phyloP scores from a whole-genome alignment of 1,140 invertebrate genomes.

The Macrocentrus cingulum region DNA sequence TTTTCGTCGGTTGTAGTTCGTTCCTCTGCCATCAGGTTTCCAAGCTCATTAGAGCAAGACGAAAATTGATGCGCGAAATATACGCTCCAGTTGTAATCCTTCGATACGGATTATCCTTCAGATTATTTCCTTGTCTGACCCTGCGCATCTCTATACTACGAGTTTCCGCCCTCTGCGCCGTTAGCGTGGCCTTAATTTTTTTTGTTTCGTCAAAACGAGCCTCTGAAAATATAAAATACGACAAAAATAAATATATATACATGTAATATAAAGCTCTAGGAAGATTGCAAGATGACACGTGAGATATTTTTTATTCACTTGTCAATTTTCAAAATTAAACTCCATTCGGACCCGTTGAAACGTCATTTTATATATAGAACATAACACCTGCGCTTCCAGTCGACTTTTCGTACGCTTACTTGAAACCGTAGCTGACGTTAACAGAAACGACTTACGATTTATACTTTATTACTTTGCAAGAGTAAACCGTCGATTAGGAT shows the following conservation, averaged over 20 bases:
- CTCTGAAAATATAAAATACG: background rate
- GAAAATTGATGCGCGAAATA: conserved; percentile 8
- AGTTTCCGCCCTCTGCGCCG: background rate
- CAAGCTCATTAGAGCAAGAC: background rate
- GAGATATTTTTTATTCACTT: too few relatives aligned
- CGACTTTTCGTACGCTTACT: background rate
- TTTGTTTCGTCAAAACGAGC: background rate
- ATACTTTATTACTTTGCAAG: conserved; percentile 16
- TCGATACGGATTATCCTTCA: conserved; percentile 22
- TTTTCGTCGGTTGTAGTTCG: conserved; percentile 16
- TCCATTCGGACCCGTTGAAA: too few relatives aligned
- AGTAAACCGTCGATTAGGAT: conserved; percentile 41
- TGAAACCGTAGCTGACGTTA: background rate
- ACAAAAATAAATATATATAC: too few relatives aligned
- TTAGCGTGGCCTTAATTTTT: conserved; percentile 15
- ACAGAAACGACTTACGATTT: conserved; percentile 26
- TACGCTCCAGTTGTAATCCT: conserved; percentile 5
- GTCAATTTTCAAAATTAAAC: too few relatives aligned
- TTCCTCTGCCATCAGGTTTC: background rate
- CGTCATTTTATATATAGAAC: too few relatives aligned
- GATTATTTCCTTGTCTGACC: conserved; percentile 15
- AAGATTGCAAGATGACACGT: too few relatives aligned
- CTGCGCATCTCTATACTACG: background rate
- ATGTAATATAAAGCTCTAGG: background rate
- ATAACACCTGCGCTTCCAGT: too few relatives aligned